Evolutionary conservation across 2,113 vertebrate species (phyloP), one percentile per base, ranked within the genome.

Genomic region (Plotosus lineatus): DNA sequence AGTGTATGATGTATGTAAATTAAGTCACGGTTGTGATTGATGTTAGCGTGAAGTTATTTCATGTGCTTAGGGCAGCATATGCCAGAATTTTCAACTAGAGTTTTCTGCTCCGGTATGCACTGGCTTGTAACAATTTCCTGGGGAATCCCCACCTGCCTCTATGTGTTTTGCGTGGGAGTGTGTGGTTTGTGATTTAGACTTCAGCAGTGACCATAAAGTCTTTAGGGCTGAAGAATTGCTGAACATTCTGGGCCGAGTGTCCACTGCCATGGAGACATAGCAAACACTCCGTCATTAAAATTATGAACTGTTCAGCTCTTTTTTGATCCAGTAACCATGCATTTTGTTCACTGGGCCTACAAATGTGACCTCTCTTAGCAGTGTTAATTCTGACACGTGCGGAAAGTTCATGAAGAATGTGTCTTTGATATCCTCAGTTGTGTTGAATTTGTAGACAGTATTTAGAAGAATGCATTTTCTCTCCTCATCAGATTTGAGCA

Each of bases 231-330:
- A 75, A 80, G 74, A 23, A 75, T 72, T 78, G 48, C 26, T 11
- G 23, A 69, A 61, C 73, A 65, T 80, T 80, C 74, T 65, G 74
- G 60, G 33, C 31, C n/a, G 40, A 60, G 79, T 53, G 8, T 61
- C 74, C 1, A 44, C 51, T 66, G 75, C 71, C 33, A 75, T 83
- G 83, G 83, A 81, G 42, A 86, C 56, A 9, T 21, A 60, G 63
- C 75, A 86, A 87, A 85, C 84, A 83, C 63, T 36, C 38, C 63
- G 40, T 82, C 40, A 66, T 83, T 75, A 55, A 66, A 55, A 63
- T 58, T 66, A 44, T 19, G 75, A 58, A 36, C 65, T 31, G 73
- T n/a, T n/a, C n/a, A n/a, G n/a, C 75, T 80, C 26, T 77, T 56
- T 61, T 82, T 42, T 36, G 74, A 3, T 82, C 71, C 68, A 26